A percentile compares a stretch with the other conserved stretches of the same genome.
Conservation (phyloP, 2,888 invertebrate species). For the Perithous albicinctus region DNA sequence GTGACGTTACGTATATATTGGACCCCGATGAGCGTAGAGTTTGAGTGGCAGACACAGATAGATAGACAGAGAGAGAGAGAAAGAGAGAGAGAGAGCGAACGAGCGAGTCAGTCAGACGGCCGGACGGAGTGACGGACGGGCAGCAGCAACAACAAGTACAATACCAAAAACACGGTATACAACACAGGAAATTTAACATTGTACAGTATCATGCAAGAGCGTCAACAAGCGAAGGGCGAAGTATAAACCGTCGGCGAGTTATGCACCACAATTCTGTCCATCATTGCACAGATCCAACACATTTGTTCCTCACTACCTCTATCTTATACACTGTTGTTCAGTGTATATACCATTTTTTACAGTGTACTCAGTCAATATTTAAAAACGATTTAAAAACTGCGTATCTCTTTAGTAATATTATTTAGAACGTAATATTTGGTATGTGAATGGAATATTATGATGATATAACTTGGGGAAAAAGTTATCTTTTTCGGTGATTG, state of each 20-base stretch:
- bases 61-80: slow-evolving; percentile 27
- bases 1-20: slow-evolving; percentile 3
- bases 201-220: slow-evolving; percentile 46
- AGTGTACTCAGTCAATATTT: too few relatives aligned
- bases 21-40: slow-evolving; percentile 23
- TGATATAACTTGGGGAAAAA: too few relatives aligned
- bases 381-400: too few relatives aligned
- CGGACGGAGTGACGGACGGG: slow-evolving; percentile 57
- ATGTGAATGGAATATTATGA: too few relatives aligned
- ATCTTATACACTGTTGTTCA: too few relatives aligned
- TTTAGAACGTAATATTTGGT: too few relatives aligned
- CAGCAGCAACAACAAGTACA: slow-evolving; percentile 72
- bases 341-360: too few relatives aligned
- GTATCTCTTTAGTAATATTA: too few relatives aligned
- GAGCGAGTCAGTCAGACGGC: slow-evolving; percentile 54
- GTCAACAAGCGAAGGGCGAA: slow-evolving; percentile 37
- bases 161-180: slow-evolving; percentile 74
- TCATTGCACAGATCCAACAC: too few relatives aligned
- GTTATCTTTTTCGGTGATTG: too few relatives aligned
- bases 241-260: neutral
- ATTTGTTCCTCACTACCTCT: too few relatives aligned
- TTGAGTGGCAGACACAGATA: slow-evolving; percentile 32
- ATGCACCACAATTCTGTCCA: neutral
- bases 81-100: slow-evolving; percentile 33
- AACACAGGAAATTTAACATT: slow-evolving; percentile 54